Evolutionary conservation across 2,113 vertebrate species (phyloP), one percentile per base, ranked within the genome.

Genomic region (Ochotona princeps): DNA sequence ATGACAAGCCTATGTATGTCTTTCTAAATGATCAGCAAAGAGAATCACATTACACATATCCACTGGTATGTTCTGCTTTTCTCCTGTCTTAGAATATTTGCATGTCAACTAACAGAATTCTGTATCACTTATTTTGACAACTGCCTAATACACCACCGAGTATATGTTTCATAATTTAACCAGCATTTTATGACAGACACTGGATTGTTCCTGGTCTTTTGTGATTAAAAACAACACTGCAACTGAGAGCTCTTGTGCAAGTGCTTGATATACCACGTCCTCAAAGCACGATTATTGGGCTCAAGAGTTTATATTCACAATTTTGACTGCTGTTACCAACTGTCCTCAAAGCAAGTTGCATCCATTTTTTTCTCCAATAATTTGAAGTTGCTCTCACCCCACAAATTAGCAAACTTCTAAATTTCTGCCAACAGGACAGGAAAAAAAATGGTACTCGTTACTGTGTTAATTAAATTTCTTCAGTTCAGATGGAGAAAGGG

Each of bases 21-120:
- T 28, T 80, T 78, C 74, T 49, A 73, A 72, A 93, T 87, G 70
- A 92, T 44, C 92, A 25, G 81, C 30, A 96, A 83, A 49, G 2
- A 30, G 38, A 30, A 84, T 11, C 18, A 73, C 38, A 32, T 1
- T 35, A 18, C 28, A 73, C 14, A 78, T 20, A 89, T 30, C 66
- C 47, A 73, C 28, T 61, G 82, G 82, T 1, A 75, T 23, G n/a
- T 72, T 74, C 23, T 32, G 74, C 75, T 87, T 79, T 49, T 61
- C 67, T 80, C 18, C 28, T 83, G 49, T 78, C 38, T 91, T 76
- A 92, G 54, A 81, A 78, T 76, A 7, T 90, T 94, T 88, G 72
- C 84, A 47, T n/a, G 60, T 78, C 35, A 85, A 69, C 9, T 30
- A 69, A 91, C 32, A 87, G 0, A 78, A 12, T 49, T 73, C 80